phyloP scores from a whole-genome alignment of 2,888 invertebrate species.

The Limnephilus lunatus region DNA sequence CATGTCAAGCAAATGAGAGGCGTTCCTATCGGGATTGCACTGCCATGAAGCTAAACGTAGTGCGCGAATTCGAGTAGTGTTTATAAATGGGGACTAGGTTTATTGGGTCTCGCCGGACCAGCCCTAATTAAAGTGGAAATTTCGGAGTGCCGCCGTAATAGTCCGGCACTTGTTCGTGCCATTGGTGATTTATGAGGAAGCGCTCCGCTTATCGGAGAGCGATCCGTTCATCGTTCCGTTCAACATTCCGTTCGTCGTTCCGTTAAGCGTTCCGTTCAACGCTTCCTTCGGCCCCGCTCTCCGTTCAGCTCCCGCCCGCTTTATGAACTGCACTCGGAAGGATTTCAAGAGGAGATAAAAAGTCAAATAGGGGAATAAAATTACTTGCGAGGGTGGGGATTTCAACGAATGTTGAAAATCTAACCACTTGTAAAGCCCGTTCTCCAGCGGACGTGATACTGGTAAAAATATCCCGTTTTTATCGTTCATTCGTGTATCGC shows the following conservation, averaged over 20 bases:
- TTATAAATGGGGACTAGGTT: background rate
- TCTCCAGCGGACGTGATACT: background rate
- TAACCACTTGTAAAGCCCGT: background rate
- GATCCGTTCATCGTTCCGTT: slow-evolving; percentile 29
- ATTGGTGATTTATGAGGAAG: slow-evolving; percentile 22
- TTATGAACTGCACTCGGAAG: slow-evolving; percentile 36
- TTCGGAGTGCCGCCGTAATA: slow-evolving; percentile 29
- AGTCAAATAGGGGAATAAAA: slow-evolving; percentile 14
- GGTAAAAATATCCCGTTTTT: background rate
- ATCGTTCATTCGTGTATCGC: background rate
- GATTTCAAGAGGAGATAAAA: slow-evolving; percentile 37
- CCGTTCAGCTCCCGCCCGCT: background rate
- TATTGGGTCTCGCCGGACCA: background rate
- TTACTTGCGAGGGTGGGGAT: background rate
- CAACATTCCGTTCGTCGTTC: background rate
- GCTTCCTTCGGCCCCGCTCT: background rate
- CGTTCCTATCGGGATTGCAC: background rate
- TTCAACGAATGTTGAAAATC: background rate
- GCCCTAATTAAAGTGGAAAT: slow-evolving; percentile 40
- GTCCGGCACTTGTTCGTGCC: slow-evolving; percentile 33
- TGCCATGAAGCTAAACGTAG: background rate
- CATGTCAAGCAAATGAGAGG: background rate
- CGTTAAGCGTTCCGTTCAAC: background rate
- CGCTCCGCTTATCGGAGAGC: slow-evolving; percentile 1
- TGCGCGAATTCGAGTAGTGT: background rate